A percentile compares a stretch with the other conserved stretches of the same genome.
phyloP scores from a whole-genome alignment of 2,888 invertebrate genomes.

The Oscheius sp. region DNA sequence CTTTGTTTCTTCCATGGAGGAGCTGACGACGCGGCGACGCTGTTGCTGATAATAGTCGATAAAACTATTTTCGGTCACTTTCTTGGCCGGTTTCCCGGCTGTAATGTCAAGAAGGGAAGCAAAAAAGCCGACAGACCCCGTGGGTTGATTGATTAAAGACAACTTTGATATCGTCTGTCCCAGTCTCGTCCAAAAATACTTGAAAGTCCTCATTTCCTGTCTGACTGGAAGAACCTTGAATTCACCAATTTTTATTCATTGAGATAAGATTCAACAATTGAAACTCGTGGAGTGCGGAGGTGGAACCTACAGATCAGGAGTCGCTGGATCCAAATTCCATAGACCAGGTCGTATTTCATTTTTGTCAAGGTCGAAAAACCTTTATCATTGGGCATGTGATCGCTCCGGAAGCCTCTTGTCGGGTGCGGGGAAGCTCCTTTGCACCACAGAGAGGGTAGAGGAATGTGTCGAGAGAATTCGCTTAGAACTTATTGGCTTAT shows the following conservation, averaged over 20 bases:
- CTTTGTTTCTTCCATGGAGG: background rate
- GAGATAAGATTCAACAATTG: too few relatives aligned
- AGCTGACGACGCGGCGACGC: too few relatives aligned
- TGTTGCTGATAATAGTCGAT: slow-evolving; percentile 25
- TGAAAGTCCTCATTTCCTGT: background rate
- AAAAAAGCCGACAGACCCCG: slow-evolving; percentile 15
- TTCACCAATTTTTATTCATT: background rate
- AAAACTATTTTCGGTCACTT: slow-evolving; percentile 25
- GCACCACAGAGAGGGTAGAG: too few relatives aligned
- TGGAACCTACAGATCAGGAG: too few relatives aligned
- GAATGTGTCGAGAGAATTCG: too few relatives aligned
- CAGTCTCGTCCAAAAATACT: background rate
- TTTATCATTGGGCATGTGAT: slow-evolving; percentile 20
- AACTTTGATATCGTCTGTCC: background rate
- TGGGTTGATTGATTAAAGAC: slow-evolving; percentile 9
- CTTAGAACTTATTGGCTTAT: too few relatives aligned
- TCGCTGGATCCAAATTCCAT: background rate
- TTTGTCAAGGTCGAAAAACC: slow-evolving; percentile 11
- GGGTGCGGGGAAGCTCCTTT: slow-evolving; percentile 1
- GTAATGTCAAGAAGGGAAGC: slow-evolving; percentile 21
- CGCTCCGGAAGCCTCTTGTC: background rate
- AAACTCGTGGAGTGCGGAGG: too few relatives aligned
- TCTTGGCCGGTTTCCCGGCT: slow-evolving; percentile 22
- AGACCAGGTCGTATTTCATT: background rate
- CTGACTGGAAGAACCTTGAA: background rate